phyloP scores from a whole-genome alignment of 2,888 invertebrate genomes.

The Nemoura dubitans region DNA sequence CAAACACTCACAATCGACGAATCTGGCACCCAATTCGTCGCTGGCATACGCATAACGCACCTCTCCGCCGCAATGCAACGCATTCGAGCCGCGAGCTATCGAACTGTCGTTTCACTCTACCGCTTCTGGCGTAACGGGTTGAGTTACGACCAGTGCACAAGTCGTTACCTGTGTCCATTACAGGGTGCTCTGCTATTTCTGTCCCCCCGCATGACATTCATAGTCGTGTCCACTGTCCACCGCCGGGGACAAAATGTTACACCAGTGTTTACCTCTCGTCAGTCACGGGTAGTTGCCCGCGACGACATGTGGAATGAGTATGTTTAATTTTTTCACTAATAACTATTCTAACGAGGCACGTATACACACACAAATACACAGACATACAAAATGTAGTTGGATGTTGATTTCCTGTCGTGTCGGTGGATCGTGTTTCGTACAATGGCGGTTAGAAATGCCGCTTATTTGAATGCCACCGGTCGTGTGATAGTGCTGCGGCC shows the following conservation, averaged over 20 bases:
- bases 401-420: conserved; percentile 12
- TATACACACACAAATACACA: no score
- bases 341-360: conserved; percentile 2
- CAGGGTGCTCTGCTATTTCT: background rate
- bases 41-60: no score
- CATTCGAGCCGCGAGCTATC: background rate
- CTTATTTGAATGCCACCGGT: background rate
- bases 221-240: background rate
- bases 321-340: conserved; percentile 3
- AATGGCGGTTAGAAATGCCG: background rate
- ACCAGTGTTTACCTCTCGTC: background rate
- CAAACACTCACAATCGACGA: no score
- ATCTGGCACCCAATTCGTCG: no score
- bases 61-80: background rate
- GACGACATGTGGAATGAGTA: background rate
- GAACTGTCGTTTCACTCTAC: background rate
- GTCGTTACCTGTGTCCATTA: background rate
- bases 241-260: background rate
- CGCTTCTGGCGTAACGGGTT: no score
- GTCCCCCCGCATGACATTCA: background rate
- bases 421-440: background rate
- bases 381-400: conserved; percentile 9
- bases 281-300: background rate
- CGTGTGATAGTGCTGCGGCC: background rate
- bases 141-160: no score